Conservation (phyloP, 2,797 vertebrate genomes). For the Bradypus variegatus region DNA sequence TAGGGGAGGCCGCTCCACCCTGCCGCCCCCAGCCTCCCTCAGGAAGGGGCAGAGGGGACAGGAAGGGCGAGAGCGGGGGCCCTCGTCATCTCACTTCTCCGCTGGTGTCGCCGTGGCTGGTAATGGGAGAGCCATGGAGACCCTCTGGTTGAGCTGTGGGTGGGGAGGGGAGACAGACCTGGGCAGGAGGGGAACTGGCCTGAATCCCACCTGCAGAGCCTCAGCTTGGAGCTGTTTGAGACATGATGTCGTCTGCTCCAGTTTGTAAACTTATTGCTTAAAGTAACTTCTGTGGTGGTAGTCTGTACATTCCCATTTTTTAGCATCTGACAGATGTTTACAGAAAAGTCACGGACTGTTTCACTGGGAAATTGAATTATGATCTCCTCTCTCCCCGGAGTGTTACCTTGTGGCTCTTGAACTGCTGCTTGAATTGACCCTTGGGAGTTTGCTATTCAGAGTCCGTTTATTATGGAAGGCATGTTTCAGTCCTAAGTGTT, state of each 20-base stretch:
- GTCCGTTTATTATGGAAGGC: constrained; percentile 10
- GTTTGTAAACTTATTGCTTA: not conserved
- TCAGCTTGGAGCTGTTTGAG: constrained; percentile 68
- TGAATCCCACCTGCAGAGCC: not conserved
- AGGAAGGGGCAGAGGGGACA: no score
- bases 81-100: no score
- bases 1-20: no score
- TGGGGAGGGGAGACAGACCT: no score
- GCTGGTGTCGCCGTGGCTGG: no score
- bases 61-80: no score
- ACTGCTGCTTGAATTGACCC: constrained; percentile 44
- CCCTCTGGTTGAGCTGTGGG: no score
- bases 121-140: no score
- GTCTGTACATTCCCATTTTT: constrained; percentile 45
- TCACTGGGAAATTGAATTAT: constrained; percentile 36
- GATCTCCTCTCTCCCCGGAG: constrained; percentile 30
- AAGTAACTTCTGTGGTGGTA: constrained; percentile 27
- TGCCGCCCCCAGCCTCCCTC: no score
- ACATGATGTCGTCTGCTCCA: constrained; percentile 61
- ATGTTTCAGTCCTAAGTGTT: constrained; percentile 53
- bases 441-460: constrained; percentile 16
- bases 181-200: not conserved
- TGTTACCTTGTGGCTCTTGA: constrained; percentile 58
- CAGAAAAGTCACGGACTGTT: constrained; percentile 48
- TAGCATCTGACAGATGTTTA: constrained; percentile 63